Conservation (phyloP, 2,797 vertebrate species). For the Etheostoma nigrum region DNA sequence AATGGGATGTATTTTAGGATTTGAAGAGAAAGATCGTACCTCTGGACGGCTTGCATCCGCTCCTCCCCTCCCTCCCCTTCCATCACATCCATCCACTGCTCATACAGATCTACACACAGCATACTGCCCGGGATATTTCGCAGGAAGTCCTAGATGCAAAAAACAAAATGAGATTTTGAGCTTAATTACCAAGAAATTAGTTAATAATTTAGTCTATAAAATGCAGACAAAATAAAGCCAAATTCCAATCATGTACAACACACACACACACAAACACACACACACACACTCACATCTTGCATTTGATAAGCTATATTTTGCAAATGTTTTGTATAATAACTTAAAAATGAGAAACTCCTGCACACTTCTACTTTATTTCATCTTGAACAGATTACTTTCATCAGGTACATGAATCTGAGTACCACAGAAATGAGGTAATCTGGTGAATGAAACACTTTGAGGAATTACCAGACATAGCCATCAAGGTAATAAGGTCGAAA, state of each 20-base stretch:
- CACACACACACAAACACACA: no score
- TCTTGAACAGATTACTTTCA: not conserved
- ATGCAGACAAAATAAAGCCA: not conserved
- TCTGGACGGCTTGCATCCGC: constrained; percentile 84
- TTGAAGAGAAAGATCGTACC: constrained; percentile 72
- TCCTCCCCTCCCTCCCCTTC: constrained; percentile 84
- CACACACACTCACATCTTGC: not conserved
- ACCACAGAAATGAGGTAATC: not conserved
- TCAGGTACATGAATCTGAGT: not conserved
- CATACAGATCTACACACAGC: constrained; percentile 90
- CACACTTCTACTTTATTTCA: not conserved
- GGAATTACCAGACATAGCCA: constrained; percentile 1
- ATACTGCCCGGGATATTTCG: constrained; percentile 93
- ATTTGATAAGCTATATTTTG: not conserved
- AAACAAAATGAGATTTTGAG: not conserved
- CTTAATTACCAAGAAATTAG: not conserved
- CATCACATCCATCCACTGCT: constrained; percentile 91
- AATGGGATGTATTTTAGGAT: not conserved
- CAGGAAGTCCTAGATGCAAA: constrained; percentile 90
- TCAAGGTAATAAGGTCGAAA: not conserved
- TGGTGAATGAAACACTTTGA: not conserved
- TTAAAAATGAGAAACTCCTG: not conserved
- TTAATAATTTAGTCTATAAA: not conserved
- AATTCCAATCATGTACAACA: no score
- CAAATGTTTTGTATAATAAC: not conserved